phyloP scores from a whole-genome alignment of 2,797 vertebrate species.

The Poecilia gillii region DNA sequence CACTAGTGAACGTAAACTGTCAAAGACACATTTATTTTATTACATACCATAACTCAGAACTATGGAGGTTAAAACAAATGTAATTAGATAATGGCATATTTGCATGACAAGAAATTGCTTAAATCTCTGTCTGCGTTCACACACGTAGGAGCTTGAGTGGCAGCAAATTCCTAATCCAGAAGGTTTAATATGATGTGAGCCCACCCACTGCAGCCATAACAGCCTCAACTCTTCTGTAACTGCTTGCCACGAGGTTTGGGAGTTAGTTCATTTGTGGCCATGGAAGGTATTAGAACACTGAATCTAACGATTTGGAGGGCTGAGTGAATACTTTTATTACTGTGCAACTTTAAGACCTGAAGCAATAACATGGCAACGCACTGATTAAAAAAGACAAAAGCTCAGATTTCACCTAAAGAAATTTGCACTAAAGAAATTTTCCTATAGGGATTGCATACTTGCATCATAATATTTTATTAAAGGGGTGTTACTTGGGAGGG shows the following conservation, averaged over 20 bases:
- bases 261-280: neutral
- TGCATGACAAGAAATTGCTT: neutral
- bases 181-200: neutral
- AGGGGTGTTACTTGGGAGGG: neutral
- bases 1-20: neutral
- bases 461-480: neutral
- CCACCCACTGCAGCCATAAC: neutral
- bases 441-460: neutral
- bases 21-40: neutral
- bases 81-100: neutral
- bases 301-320: neutral
- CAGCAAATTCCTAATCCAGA: neutral
- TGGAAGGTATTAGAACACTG: neutral
- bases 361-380: neutral
- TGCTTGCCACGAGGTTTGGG: neutral
- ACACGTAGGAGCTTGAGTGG: neutral
- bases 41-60: neutral
- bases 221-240: neutral
- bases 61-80: neutral
- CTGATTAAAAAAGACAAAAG: neutral
- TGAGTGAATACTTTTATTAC: neutral
- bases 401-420: neutral
- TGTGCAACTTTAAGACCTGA: neutral
- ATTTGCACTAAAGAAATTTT: neutral
- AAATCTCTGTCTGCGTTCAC: neutral